A percentile compares a stretch with the other conserved stretches of the same genome.
Conservation (phyloP, 2,113 vertebrate genomes). For the Lophotis ruficrista region DNA sequence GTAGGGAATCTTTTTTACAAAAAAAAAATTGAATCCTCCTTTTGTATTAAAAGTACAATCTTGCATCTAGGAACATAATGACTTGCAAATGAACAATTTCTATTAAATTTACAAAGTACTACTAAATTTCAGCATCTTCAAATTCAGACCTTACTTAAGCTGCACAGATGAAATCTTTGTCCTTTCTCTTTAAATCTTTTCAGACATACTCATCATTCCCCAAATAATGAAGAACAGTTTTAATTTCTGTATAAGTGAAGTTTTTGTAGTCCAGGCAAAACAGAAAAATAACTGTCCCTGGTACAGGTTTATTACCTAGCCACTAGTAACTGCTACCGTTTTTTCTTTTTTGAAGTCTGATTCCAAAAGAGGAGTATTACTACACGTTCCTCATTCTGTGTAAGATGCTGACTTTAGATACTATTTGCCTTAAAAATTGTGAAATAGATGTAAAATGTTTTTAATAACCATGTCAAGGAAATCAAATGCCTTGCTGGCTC, state of each 20-base stretch:
- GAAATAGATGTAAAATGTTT: background rate
- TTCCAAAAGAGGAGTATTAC: background rate
- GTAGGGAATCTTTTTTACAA: background rate
- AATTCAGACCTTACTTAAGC: background rate
- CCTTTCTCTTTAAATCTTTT: background rate
- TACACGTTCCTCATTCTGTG: background rate
- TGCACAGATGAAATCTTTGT: background rate
- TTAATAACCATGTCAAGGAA: background rate
- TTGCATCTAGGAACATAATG: background rate
- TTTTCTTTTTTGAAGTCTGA: background rate
- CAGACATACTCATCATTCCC: background rate
- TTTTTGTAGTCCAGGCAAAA: background rate
- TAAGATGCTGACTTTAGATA: background rate
- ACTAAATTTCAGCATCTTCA: background rate
- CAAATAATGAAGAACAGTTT: background rate
- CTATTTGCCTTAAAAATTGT: background rate
- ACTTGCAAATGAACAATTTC: background rate
- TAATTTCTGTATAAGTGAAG: background rate
- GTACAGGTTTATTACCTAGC: background rate
- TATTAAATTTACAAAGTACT: background rate
- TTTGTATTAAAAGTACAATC: background rate
- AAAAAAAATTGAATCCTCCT: background rate
- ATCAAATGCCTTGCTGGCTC: background rate
- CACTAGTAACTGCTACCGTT: background rate
- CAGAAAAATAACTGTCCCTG: background rate